These are phyloP conservation scores for Acinonyx jubatus DNA, from an alignment of 2,113 vertebrate species.

Conservation along the genomic window DNA sequence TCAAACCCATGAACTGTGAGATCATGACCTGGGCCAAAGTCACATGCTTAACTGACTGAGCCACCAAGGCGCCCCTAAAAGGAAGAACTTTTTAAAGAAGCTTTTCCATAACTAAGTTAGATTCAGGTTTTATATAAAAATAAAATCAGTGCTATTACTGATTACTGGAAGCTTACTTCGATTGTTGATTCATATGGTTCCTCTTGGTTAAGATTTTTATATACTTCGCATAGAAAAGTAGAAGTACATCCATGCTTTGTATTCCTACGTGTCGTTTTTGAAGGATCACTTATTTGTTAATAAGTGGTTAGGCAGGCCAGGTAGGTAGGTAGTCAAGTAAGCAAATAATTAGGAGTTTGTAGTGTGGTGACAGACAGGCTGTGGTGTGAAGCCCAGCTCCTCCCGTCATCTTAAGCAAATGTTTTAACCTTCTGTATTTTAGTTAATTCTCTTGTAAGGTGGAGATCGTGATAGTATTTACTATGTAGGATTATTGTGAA, in stretches of 20 bases:
- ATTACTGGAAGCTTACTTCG: not conserved
- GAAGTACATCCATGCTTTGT: not conserved
- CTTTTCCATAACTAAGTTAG: not conserved
- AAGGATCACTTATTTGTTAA: not conserved
- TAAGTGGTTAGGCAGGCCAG: not conserved
- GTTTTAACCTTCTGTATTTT: not conserved
- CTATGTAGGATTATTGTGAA: not conserved
- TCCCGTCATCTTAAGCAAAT: not conserved
- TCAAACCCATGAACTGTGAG: too few species aligned
- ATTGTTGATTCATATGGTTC: not conserved
- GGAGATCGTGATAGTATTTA: not conserved
- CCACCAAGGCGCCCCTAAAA: not conserved
- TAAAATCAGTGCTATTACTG: not conserved
- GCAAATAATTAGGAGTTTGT: not conserved
- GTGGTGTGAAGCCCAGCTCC: not conserved
- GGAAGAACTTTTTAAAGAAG: not conserved
- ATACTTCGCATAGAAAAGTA: not conserved
- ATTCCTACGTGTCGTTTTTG: not conserved
- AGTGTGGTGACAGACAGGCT: not conserved
- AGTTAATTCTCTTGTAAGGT: constrained; percentile 17
- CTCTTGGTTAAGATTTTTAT: not conserved
- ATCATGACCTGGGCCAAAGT: too few species aligned
- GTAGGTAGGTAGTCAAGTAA: not conserved
- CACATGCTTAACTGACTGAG: too few species aligned
- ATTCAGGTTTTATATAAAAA: constrained; percentile 29